A percentile compares a stretch with the other conserved stretches of the same genome.
These are phyloP conservation scores for Caenorhabditis macrosperma DNA, from an alignment of 2,888 invertebrate genomes.

Conservation along the genomic window DNA sequence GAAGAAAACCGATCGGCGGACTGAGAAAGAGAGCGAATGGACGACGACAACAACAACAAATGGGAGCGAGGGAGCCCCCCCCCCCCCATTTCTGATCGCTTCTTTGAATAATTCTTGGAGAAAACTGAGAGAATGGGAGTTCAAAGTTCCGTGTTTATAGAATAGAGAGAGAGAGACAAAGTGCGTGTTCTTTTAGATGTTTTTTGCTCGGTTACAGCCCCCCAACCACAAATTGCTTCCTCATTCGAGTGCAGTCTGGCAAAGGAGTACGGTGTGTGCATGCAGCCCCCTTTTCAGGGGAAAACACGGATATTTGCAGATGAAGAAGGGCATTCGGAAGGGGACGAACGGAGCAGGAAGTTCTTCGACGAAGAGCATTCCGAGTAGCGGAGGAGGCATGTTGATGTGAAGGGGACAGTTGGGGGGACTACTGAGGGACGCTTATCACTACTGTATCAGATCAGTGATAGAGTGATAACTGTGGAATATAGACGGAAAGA, in stretches of 20 bases:
- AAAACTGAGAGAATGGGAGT: background rate
- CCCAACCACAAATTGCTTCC: background rate
- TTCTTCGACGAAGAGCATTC: too few relatives aligned
- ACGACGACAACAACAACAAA: background rate
- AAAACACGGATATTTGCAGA: too few relatives aligned
- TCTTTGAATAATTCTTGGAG: background rate
- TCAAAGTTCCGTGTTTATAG: background rate
- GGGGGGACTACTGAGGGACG: too few relatives aligned
- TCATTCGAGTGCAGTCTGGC: background rate
- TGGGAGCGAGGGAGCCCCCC: background rate
- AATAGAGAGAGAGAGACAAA: background rate
- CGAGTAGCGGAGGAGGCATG: too few relatives aligned
- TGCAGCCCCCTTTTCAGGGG: too few relatives aligned
- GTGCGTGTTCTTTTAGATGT: background rate
- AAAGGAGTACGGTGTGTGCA: background rate
- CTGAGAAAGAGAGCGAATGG: too few relatives aligned
- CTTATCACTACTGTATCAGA: too few relatives aligned
- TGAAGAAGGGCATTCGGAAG: background rate
- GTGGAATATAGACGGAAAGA: too few relatives aligned
- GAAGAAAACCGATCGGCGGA: background rate
- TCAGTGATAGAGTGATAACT: too few relatives aligned
- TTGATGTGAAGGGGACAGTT: too few relatives aligned
- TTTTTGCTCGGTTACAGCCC: background rate
- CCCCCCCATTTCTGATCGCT: slow-evolving; percentile 6
- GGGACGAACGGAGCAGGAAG: too few relatives aligned